A percentile compares a stretch with the other conserved stretches of the same genome.
phyloP scores from a whole-genome alignment of 2,888 invertebrate species.

The Dryobotodes eremita region DNA sequence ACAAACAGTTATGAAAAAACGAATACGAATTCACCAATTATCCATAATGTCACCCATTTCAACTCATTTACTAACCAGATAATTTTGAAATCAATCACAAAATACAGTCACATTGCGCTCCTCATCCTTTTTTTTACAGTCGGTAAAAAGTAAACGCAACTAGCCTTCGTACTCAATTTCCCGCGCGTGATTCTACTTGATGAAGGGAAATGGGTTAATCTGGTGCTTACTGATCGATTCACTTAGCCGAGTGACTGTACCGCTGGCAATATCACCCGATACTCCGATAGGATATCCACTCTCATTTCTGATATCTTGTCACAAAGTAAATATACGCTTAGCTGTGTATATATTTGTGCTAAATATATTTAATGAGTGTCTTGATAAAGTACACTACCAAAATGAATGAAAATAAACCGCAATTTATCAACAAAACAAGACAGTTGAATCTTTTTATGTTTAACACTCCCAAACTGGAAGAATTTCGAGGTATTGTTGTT shows the following conservation, averaged over 20 bases:
- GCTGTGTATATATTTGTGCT: constrained; percentile 8
- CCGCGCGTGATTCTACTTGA: constrained; percentile 50
- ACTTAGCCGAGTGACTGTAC: constrained; percentile 41
- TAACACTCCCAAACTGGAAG: not conserved
- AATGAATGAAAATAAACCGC: constrained; percentile 7
- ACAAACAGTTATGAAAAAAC: not conserved
- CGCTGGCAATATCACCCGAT: constrained; percentile 30
- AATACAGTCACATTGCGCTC: not conserved
- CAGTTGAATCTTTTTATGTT: not conserved
- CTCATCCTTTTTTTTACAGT: not conserved
- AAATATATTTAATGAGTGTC: constrained; percentile 19
- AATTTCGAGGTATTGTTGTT: not conserved
- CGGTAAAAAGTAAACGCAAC: constrained; percentile 3
- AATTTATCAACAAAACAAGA: not conserved
- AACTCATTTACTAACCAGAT: not conserved
- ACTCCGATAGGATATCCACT: constrained; percentile 29
- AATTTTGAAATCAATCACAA: not conserved
- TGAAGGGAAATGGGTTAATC: constrained; percentile 67
- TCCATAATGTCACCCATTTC: not conserved
- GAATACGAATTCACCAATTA: not conserved
- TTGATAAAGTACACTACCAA: no score
- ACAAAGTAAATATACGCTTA: constrained; percentile 28
- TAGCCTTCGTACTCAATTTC: constrained; percentile 53
- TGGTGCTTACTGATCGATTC: constrained; percentile 48
- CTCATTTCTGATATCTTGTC: constrained; percentile 33